Conservation (phyloP, 2,888 invertebrate genomes). For the Gerosis bhagava region DNA sequence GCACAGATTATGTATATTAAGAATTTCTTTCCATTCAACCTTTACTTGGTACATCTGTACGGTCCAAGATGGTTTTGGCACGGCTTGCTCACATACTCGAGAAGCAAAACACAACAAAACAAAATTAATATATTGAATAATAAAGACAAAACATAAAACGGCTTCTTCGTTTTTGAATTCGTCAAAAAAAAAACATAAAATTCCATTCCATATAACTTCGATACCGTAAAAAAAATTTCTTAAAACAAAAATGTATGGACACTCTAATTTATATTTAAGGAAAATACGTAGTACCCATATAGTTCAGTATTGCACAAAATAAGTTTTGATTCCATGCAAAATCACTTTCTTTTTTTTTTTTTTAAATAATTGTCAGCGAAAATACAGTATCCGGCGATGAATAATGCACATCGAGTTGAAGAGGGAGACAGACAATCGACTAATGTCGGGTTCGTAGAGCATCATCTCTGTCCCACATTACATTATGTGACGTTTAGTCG, state of each 20-base stretch:
- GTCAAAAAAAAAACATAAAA: slow-evolving; percentile 49
- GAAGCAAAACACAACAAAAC: slow-evolving; percentile 35
- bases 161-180: slow-evolving; percentile 33
- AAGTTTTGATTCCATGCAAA: slow-evolving; percentile 59
- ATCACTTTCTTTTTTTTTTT: too few relatives aligned
- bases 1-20: slow-evolving; percentile 58
- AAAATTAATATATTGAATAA: too few relatives aligned
- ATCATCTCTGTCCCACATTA: too few relatives aligned
- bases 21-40: slow-evolving; percentile 35
- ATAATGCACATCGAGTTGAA: too few relatives aligned
- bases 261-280: slow-evolving; percentile 59
- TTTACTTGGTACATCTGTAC: slow-evolving; percentile 39
- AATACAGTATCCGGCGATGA: too few relatives aligned
- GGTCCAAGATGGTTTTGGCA: slow-evolving; percentile 73
- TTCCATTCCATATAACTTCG: slow-evolving; percentile 47
- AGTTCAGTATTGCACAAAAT: slow-evolving; percentile 70
- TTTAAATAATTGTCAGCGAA: too few relatives aligned
- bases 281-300: slow-evolving; percentile 61
- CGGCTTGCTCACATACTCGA: slow-evolving; percentile 38
- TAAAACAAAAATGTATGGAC: slow-evolving; percentile 48
- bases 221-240: slow-evolving; percentile 52
- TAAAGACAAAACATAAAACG: slow-evolving; percentile 33
- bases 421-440: too few relatives aligned
- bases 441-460: too few relatives aligned
- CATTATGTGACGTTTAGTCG: too few relatives aligned